A percentile compares a stretch with the other conserved stretches of the same genome.
phyloP scores from a whole-genome alignment of 35 echinoderm and acorn worm species.

The Anneissia japonica region DNA sequence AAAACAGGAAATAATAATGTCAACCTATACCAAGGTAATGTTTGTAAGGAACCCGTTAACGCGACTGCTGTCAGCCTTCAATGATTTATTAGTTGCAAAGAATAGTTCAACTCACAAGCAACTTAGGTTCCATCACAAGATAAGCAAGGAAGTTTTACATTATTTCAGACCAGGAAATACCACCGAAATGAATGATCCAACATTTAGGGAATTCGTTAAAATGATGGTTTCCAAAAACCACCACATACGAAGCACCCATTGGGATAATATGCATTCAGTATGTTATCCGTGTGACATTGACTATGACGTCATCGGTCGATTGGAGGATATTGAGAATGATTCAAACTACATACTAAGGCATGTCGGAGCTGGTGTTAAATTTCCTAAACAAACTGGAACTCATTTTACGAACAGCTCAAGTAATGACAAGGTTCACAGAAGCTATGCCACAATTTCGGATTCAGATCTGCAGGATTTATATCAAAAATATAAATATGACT shows the following conservation, averaged over 20 bases:
- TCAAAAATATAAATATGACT: slow-evolving; percentile 16
- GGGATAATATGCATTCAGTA: slow-evolving; percentile 28
- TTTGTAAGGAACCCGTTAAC: slow-evolving; percentile 56
- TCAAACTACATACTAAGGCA: slow-evolving; percentile 24
- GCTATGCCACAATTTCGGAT: slow-evolving; percentile 3
- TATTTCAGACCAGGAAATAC: neutral
- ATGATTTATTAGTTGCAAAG: slow-evolving; percentile 21
- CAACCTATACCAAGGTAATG: slow-evolving; percentile 42
- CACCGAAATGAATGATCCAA: neutral
- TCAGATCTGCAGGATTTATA: slow-evolving; percentile 10
- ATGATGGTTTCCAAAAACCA: slow-evolving; percentile 3
- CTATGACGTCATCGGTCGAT: slow-evolving; percentile 49
- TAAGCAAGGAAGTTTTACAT: neutral
- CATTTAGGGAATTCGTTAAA: slow-evolving; percentile 42
- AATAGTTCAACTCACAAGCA: neutral
- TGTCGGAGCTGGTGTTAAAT: neutral
- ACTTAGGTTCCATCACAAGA: neutral
- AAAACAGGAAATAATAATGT: slow-evolving; percentile 5
- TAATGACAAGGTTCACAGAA: neutral
- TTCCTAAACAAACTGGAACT: neutral
- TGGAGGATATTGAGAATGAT: slow-evolving; percentile 34
- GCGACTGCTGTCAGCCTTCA: slow-evolving; percentile 49
- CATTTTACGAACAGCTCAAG: slow-evolving; percentile 21
- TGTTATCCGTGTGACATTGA: slow-evolving; percentile 49
- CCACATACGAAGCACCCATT: slow-evolving; percentile 13